Percentiles rank a stretch among this genome's conserved stretches.
Evolutionary conservation across 2,888 invertebrate genomes (phyloP).

Genomic region (Plusia festucae): DNA sequence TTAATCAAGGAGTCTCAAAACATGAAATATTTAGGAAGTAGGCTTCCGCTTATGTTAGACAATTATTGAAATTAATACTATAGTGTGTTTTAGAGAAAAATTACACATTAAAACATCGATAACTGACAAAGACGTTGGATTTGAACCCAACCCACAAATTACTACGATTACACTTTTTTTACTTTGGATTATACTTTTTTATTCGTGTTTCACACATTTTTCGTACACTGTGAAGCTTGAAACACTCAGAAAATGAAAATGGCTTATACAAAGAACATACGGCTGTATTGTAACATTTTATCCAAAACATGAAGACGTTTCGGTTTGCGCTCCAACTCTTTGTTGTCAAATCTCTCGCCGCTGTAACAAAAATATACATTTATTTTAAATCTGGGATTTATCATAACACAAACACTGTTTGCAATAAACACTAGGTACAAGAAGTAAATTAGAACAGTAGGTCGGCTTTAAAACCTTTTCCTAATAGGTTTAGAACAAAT

Average conservation of each 20-base stretch:
- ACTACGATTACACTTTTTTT: background rate
- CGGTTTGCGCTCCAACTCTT: conserved; percentile 85
- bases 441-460: no score
- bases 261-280: conserved; percentile 93
- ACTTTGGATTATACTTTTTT: background rate
- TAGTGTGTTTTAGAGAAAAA: background rate
- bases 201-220: background rate
- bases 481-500: no score
- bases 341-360: conserved; percentile 80
- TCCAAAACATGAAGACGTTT: conserved; percentile 85
- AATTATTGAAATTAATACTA: background rate
- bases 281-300: conserved; percentile 86
- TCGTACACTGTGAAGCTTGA: background rate
- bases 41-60: background rate
- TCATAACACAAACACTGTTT: no score
- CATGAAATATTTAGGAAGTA: background rate
- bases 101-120: background rate
- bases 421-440: no score
- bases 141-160: background rate
- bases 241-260: background rate
- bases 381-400: no score
- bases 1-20: no score
- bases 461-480: no score
- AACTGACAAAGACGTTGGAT: background rate
- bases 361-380: conserved; percentile 71